These are phyloP conservation scores for Discoglossus pictus DNA, from an alignment of 2,797 vertebrate species.

Conservation along the genomic window DNA sequence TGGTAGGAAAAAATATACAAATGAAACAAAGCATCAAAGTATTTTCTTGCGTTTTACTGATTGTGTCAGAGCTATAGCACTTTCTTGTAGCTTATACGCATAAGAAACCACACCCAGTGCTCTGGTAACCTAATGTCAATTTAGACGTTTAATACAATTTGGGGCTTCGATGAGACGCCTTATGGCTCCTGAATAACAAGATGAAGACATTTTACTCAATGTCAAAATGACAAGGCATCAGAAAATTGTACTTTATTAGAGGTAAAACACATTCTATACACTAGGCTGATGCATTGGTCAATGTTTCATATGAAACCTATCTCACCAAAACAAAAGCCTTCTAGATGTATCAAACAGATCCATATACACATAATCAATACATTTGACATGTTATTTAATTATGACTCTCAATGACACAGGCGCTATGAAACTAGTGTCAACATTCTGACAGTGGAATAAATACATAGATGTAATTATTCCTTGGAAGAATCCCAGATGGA, in stretches of 20 bases:
- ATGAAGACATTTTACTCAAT: constrained; percentile 56
- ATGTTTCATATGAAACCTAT: constrained; percentile 67
- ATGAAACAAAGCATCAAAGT: no score
- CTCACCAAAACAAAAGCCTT: constrained; percentile 65
- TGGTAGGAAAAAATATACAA: no score
- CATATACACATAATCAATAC: constrained; percentile 75
- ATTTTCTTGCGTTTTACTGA: no score
- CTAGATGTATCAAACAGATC: constrained; percentile 64
- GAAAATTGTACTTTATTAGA: constrained; percentile 63
- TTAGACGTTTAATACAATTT: constrained; percentile 51
- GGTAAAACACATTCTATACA: constrained; percentile 52
- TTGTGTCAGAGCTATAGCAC: no score
- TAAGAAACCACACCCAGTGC: not conserved
- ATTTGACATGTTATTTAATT: constrained; percentile 78
- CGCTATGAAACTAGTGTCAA: constrained; percentile 84
- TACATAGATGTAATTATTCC: constrained; percentile 85
- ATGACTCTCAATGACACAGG: constrained; percentile 74
- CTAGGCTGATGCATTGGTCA: constrained; percentile 64
- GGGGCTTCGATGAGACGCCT: constrained; percentile 42
- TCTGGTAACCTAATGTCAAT: constrained; percentile 50
- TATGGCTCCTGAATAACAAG: constrained; percentile 40
- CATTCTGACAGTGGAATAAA: constrained; percentile 80
- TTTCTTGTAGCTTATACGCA: not conserved
- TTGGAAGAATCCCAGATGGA: constrained; percentile 73
- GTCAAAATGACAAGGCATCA: constrained; percentile 65